phyloP scores from a whole-genome alignment of 2,888 invertebrate genomes.

The Teinopalpus imperialis region DNA sequence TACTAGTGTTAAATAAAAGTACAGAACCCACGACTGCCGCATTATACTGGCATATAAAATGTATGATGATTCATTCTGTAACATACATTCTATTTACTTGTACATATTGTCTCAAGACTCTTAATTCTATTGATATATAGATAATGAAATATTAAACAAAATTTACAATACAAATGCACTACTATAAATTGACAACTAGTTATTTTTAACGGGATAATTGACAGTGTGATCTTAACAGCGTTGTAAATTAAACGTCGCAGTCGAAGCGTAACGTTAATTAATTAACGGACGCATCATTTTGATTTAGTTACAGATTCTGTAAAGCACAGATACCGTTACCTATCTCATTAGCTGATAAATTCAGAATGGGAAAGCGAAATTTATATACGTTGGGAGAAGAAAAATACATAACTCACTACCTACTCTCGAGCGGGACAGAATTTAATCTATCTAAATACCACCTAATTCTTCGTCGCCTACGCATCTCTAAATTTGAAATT shows the following conservation, averaged over 20 bases:
- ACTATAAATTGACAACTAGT: constrained; percentile 17
- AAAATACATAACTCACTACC: constrained; percentile 70
- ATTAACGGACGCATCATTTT: constrained; percentile 55
- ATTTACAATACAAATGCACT: constrained; percentile 8
- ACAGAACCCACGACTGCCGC: too few relatives aligned
- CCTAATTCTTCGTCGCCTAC: constrained; percentile 70
- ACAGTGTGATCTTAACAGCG: constrained; percentile 36
- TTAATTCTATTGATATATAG: too few relatives aligned
- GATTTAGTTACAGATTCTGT: constrained; percentile 50
- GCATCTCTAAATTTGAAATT: constrained; percentile 62
- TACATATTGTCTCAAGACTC: too few relatives aligned
- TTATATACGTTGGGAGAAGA: constrained; percentile 43
- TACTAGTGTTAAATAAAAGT: too few relatives aligned
- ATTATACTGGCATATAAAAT: too few relatives aligned
- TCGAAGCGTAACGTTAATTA: constrained; percentile 55
- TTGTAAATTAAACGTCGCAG: constrained; percentile 35
- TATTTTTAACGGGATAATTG: constrained; percentile 39
- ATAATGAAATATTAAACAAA: too few relatives aligned
- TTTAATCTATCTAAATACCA: constrained; percentile 67
- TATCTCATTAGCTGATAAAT: constrained; percentile 64
- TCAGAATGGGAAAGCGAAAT: constrained; percentile 54
- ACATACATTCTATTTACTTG: too few relatives aligned
- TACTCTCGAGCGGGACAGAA: constrained; percentile 61
- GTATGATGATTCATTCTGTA: too few relatives aligned
- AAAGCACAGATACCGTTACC: constrained; percentile 42